Base-by-base conservation (phyloP, 2,113 vertebrate species). In the Campylorhamphus procurvoides region DNA sequence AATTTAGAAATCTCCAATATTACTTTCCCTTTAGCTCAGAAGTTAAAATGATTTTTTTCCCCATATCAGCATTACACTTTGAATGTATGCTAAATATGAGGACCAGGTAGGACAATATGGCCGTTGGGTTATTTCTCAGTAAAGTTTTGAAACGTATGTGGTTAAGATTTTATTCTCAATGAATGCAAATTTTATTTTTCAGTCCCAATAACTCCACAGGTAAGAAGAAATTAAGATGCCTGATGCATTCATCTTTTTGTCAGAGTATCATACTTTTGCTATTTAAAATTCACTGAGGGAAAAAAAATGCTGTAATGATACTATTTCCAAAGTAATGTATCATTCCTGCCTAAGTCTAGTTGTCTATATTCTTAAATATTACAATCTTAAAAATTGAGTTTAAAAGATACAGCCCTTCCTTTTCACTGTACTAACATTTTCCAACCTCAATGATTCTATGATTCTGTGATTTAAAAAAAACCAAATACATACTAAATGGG, bases 401-500 rank as follows among this genome's bases (percentile, higher is more conserved):
- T 44, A 42, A 68, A 44, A 56, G 23, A 89, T 71, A 58, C 2
- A 10, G 17, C 69, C 18, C 11, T 80, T 14, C 18, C 81, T 90
- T 72, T 83, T 89, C 44, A 64, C 18, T 80, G 9, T 39, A 9
- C 52, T 88, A 50, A 58, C 5, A 46, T 93, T 92, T 87, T 81
- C 52, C 50, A 66, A 9, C 50, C 19, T 46, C 55, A 71, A 9
- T 64, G 14, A 63, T 86, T 91, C 46, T 80, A 28, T 72, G 27
- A 86, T 86, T 79, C 40, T 71, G 18, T 56, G 50, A 90, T 85
- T 87, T 78, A 53, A 18, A 69, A 89, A 96, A 89, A 96, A 52
- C 11, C 12, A 81, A 77, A 58, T 46, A 59, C 9, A 33, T 73
- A 77, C 62, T 80, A 55, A 29, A 66, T 84, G n/a, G 33, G 7